These are phyloP conservation scores for Ochropacha duplaris DNA, from an alignment of 2,888 invertebrate genomes.

Conservation along the genomic window DNA sequence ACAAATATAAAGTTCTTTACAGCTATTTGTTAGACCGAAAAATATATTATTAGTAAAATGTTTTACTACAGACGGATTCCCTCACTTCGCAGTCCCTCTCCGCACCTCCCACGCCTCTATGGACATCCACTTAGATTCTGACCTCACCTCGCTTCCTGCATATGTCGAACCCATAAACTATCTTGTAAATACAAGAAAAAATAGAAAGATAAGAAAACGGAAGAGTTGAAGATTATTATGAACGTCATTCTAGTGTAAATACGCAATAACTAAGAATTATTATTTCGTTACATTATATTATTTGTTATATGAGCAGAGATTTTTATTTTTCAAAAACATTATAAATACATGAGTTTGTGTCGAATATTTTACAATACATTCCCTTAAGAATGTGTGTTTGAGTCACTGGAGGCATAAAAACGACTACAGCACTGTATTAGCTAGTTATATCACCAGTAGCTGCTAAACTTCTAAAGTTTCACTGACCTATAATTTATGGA, in stretches of 20 bases:
- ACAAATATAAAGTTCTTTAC: background rate
- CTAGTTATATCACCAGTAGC: too few species aligned
- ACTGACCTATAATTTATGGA: too few species aligned
- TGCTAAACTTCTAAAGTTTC: too few species aligned
- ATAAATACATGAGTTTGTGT: constrained; percentile 54
- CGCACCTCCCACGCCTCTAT: constrained; percentile 63
- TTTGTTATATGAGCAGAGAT: constrained; percentile 69
- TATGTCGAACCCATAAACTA: constrained; percentile 39
- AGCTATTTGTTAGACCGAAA: background rate
- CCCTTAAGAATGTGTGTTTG: constrained; percentile 50
- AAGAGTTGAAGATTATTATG: constrained; percentile 23
- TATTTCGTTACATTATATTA: constrained; percentile 31
- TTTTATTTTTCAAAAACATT: constrained; percentile 33
- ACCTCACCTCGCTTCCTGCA: constrained; percentile 21
- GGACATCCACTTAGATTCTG: constrained; percentile 55
- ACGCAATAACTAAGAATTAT: constrained; percentile 44
- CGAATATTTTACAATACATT: constrained; percentile 23
- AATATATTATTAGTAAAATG: constrained; percentile 13
- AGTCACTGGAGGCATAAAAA: background rate
- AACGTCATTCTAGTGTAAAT: constrained; percentile 24
- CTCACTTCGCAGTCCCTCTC: constrained; percentile 50
- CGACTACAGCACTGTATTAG: too few species aligned
- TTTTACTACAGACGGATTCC: constrained; percentile 51
- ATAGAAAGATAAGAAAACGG: constrained; percentile 41
- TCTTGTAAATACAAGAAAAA: constrained; percentile 47